Evolutionary conservation across 2,888 invertebrate genomes (phyloP).

Genomic region (Parthenolecanium corni): DNA sequence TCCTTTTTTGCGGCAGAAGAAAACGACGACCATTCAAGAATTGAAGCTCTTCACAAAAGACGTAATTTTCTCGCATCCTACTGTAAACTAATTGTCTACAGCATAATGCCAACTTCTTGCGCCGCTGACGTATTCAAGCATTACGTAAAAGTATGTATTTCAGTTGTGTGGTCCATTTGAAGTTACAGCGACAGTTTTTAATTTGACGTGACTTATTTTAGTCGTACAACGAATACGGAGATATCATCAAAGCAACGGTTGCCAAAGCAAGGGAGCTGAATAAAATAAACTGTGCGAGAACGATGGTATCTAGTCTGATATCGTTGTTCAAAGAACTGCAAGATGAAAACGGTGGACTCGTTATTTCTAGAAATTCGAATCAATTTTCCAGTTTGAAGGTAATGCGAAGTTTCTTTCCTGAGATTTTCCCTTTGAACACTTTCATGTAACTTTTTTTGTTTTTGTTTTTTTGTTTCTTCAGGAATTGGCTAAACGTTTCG

Average conservation of each 20-base stretch:
- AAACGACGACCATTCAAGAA: slow-evolving; percentile 87
- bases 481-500: slow-evolving; percentile 93
- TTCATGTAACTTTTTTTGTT: background rate
- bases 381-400: slow-evolving; percentile 84
- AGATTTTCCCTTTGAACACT: background rate
- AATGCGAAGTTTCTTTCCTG: slow-evolving; percentile 26
- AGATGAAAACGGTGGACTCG: slow-evolving; percentile 38
- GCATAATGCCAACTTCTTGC: slow-evolving; percentile 81
- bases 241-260: slow-evolving; percentile 92
- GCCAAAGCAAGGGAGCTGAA: slow-evolving; percentile 96
- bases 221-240: slow-evolving; percentile 97
- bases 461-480: slow-evolving; percentile 36
- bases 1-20: slow-evolving; percentile 47
- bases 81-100: slow-evolving; percentile 95
- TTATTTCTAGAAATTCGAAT: slow-evolving; percentile 57
- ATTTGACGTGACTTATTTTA: slow-evolving; percentile 38
- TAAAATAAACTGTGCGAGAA: slow-evolving; percentile 88
- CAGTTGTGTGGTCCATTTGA: background rate
- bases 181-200: slow-evolving; percentile 24
- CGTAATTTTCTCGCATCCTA: slow-evolving; percentile 92
- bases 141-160: slow-evolving; percentile 68
- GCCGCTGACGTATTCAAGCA: slow-evolving; percentile 94
- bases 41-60: slow-evolving; percentile 92
- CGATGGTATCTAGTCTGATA: slow-evolving; percentile 83
- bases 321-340: slow-evolving; percentile 69